Base-by-base conservation (phyloP, 2,888 invertebrate species). In the Tiliacea citrago region DNA sequence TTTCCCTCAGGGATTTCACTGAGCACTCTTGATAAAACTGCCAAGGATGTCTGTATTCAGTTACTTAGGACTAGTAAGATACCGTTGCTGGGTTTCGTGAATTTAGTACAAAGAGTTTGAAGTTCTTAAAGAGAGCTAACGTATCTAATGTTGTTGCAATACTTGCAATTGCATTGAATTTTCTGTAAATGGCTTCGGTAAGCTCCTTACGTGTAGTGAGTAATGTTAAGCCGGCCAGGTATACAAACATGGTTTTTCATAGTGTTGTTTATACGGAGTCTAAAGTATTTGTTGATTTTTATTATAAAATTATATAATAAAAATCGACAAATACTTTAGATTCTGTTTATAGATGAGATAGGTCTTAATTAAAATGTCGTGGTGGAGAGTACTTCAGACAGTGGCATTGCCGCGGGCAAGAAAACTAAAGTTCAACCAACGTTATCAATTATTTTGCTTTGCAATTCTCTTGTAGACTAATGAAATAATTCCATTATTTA, bases 1-100 rank as follows among this genome's bases (percentile, higher is more conserved):
- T 90, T 90, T 90, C 90, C 91, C 91, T 70, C 47, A 39, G 84
- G 88, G 81, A 84, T 84, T 75, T 73, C 63, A 70, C 70, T 68
- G 77, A 82, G 81, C 77, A 69, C 81, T 84, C 81, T 75, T 79
- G 65, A 81, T 83, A 78, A 67, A 78, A 72, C 75, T 73, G 68
- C 60, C n/a, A 77, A 58, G 57, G 58, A 76, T 76, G 39, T 68
- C 60, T 42, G 57, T 42, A 39, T 61, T 63, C 45, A 82, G 77
- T 73, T 80, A 49, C 69, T 73, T 79, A 68, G 18, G 42, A 72
- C 74, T 75, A 10, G 47, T 61, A 35, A 68, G 68, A 74, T 72
- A 68, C n/a, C 24, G 35, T 63, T 60, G 61, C 57, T 57, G 45
- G 47, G 29, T 70, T 60, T 73, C 53, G 13, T 39, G 16, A 74